Conservation (phyloP, 1,140 invertebrate species). For the Paraescarpia echinospica region DNA sequence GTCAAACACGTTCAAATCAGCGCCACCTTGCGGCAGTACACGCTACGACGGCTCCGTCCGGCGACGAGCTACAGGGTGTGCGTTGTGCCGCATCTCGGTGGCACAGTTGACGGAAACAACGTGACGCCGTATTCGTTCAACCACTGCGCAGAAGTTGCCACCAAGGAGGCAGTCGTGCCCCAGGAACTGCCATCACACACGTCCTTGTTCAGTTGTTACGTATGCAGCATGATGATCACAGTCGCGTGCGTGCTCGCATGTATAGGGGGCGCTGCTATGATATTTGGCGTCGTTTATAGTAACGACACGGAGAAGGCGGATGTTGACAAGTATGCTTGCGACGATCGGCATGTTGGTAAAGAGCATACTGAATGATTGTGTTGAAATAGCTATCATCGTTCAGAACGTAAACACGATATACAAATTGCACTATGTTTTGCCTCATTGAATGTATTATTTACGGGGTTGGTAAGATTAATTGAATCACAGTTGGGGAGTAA, state of each 20-base stretch:
- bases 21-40: constrained; percentile 12
- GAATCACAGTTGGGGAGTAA: too few species aligned
- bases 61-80: constrained; percentile 24
- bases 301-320: not conserved
- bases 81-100: constrained; percentile 14
- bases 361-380: not conserved
- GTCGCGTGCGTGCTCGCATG: constrained; percentile 2
- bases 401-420: not conserved
- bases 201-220: constrained; percentile 12
- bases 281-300: not conserved
- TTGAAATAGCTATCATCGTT: not conserved
- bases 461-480: too few species aligned
- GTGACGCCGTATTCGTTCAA: constrained; percentile 8
- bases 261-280: constrained; percentile 11
- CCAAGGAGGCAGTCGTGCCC: constrained; percentile 11
- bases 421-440: not conserved
- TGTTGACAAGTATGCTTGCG: not conserved
- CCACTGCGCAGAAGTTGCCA: constrained; percentile 23
- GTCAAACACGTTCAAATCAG: constrained; percentile 19
- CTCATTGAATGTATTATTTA: not conserved
- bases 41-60: not conserved
- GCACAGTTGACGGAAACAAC: not conserved
- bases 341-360: not conserved
- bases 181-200: not conserved
- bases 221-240: constrained; percentile 17